Base-by-base conservation (phyloP, 2,888 invertebrate species). In the Prosapia bicincta region DNA sequence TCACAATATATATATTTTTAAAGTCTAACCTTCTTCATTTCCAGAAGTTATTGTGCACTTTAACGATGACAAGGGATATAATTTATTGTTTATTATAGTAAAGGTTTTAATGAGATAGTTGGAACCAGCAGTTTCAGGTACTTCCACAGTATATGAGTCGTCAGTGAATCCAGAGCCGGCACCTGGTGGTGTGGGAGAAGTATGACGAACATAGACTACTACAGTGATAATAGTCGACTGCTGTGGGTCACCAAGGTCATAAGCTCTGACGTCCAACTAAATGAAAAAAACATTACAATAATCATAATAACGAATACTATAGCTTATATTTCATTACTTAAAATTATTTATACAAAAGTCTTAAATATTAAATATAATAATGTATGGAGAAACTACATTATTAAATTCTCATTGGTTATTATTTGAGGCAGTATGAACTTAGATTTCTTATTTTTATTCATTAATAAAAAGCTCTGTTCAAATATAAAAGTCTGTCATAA, bases 151-250 rank as follows among this genome's bases (percentile, higher is more conserved):
- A 83, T 96, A 97, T 0, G 92, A 88, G 69, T 93, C 93, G 82
- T 97, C 96, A 6, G 94, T 93, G 83, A 97, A 97, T 0, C 96
- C 93, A 28, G 97, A 87, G 0, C 94, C 94, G 6, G 92, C 90
- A 87, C 93, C 89, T 5, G 90, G 89, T 0, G 90, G 89, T 3
- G 92, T 90, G 0, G 91, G 90, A 0, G 94, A 91, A 0, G 93
- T 90, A 83, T 95, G 95, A 72, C 93, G 91, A 15, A 97, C 93
- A 82, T 91, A 94, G 3, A 97, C 90, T 0, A 92, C 93, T 0
- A 97, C 89, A 3, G 93, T 93, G 10, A 92, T 91, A 0, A 94
- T 92, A 0, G 95, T 93, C 0, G 93, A 93, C 81, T 96, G 87
- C 81, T 93, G 92, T 0, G 94, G 96, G 67, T 93, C 94, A 0